Evolutionary conservation across 2,888 invertebrate genomes (phyloP).

Genomic region (Eupithecia inturbata): DNA sequence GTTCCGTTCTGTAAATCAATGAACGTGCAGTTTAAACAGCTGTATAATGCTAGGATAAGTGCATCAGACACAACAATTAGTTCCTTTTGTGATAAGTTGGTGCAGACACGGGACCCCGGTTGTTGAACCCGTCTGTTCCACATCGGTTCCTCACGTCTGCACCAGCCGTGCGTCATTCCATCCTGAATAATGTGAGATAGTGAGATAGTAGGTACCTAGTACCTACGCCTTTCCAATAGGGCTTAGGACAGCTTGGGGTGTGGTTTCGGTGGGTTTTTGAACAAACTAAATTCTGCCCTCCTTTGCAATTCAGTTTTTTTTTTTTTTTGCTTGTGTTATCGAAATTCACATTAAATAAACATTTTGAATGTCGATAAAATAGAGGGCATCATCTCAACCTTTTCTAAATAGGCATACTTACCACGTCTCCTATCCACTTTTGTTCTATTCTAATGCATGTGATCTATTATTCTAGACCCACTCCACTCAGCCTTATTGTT

Average conservation of each 20-base stretch:
- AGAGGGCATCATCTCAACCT: neutral
- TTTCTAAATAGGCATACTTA: neutral
- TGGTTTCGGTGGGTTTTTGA: neutral
- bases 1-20: neutral
- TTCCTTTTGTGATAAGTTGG: constrained; percentile 28
- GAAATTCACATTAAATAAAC: neutral
- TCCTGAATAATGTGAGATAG: constrained; percentile 7
- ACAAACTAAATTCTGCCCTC: neutral
- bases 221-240: neutral
- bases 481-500: constrained; percentile 39
- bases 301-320: neutral
- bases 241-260: neutral
- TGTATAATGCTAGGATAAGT: neutral
- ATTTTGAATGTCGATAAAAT: neutral
- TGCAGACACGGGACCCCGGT: constrained; percentile 51
- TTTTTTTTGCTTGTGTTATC: neutral
- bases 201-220: neutral
- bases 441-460: neutral
- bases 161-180: constrained; percentile 29
- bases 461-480: neutral
- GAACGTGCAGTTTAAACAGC: neutral
- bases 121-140: constrained; percentile 68
- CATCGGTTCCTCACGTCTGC: constrained; percentile 58
- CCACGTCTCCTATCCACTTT: neutral
- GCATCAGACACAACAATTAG: constrained; percentile 24